Conservation (phyloP, 1,140 invertebrate species). For the Macrobrachium nipponense region DNA sequence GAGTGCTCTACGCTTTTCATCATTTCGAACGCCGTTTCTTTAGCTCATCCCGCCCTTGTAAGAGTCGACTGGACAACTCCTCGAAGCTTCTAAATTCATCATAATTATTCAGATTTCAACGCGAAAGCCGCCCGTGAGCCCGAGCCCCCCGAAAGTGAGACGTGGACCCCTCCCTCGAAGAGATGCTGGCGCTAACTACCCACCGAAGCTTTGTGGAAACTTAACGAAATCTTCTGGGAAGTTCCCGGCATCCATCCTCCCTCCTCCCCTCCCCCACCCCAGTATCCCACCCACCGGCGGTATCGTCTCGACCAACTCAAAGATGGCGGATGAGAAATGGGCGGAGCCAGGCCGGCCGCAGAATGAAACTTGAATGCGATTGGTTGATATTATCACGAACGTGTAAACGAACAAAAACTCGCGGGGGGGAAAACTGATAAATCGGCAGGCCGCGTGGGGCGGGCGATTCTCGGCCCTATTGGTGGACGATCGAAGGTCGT, state of each 20-base stretch:
- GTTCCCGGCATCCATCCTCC: slow-evolving; percentile 11
- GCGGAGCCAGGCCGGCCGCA: slow-evolving; percentile 47
- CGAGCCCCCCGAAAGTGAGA: no score
- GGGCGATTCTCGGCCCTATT: slow-evolving; percentile 30
- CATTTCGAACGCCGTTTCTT: no score
- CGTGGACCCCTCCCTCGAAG: no score
- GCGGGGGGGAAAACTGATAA: slow-evolving; percentile 44
- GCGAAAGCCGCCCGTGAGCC: no score
- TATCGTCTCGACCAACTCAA: slow-evolving; percentile 52
- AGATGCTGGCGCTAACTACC: no score
- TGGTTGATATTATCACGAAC: slow-evolving; percentile 57
- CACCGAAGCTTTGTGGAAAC: not conserved
- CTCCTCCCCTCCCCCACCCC: no score
- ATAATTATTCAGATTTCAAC: no score
- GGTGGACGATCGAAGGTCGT: slow-evolving; percentile 28
- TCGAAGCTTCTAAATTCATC: no score
- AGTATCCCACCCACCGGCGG: not conserved
- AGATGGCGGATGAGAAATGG: slow-evolving; percentile 34
- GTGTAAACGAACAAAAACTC: slow-evolving; percentile 56
- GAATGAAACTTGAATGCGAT: slow-evolving; percentile 57
- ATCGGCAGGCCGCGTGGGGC: not conserved
- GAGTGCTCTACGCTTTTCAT: not conserved
- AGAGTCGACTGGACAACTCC: not conserved
- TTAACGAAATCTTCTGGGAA: slow-evolving; percentile 30
- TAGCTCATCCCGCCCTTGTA: not conserved